Percentiles rank a stretch among this genome's conserved stretches.
phyloP scores from a whole-genome alignment of 2,797 vertebrate species.

The Pipistrellus pygmaeus region DNA sequence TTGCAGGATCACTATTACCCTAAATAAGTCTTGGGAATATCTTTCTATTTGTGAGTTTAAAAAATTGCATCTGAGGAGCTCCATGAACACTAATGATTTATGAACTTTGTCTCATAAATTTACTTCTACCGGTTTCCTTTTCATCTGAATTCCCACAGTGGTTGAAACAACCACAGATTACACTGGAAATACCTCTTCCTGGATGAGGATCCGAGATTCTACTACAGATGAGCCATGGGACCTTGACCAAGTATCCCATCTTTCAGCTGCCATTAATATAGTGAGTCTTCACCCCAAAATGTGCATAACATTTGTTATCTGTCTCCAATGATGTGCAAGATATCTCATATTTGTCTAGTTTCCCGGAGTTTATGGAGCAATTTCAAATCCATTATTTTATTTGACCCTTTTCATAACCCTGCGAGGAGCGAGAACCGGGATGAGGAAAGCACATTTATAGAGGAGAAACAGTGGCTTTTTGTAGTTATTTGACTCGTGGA shows the following conservation, averaged over 20 bases:
- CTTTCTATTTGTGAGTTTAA: background rate
- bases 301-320: background rate
- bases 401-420: constrained; percentile 28
- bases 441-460: background rate
- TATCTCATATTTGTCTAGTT: background rate
- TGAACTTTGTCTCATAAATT: background rate
- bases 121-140: constrained; percentile 10
- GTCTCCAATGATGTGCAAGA: background rate
- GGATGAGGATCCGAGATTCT: background rate
- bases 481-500: background rate
- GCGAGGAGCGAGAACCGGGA: background rate
- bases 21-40: background rate
- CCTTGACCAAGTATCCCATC: background rate
- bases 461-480: background rate
- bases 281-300: background rate
- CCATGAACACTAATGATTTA: constrained; percentile 7
- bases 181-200: background rate
- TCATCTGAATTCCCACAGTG: background rate
- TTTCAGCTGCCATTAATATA: background rate
- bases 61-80: background rate
- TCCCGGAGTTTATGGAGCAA: background rate
- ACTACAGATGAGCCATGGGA: background rate
- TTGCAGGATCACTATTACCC: background rate
- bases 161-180: background rate
- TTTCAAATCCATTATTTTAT: constrained; percentile 47